Evolutionary conservation across 2,888 invertebrate genomes (phyloP).

Genomic region (Eupeodes latifasciatus): DNA sequence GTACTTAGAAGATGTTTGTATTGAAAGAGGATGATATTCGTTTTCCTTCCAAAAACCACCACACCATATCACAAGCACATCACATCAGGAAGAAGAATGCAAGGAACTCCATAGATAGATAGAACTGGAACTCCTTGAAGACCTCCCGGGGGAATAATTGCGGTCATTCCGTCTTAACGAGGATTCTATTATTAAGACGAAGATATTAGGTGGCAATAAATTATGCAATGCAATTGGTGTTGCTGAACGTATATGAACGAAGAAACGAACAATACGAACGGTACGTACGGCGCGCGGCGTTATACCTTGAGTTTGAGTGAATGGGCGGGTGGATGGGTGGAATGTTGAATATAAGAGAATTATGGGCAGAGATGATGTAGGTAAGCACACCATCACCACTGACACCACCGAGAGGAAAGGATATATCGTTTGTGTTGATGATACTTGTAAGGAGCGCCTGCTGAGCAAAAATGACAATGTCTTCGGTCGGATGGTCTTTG

Average conservation of each 20-base stretch:
- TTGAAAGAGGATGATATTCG: slow-evolving; percentile 30
- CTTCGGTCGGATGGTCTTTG: slow-evolving; percentile 4
- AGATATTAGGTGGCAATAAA: slow-evolving; percentile 73
- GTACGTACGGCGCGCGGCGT: not conserved
- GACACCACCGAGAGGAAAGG: slow-evolving; percentile 36
- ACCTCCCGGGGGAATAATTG: slow-evolving; percentile 71
- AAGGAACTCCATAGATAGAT: not conserved
- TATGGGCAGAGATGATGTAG: slow-evolving; percentile 2
- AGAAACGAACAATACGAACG: too few species aligned
- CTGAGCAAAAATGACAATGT: slow-evolving; percentile 33
- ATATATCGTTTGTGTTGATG: slow-evolving; percentile 44
- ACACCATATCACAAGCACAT: slow-evolving; percentile 5
- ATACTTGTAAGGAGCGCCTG: slow-evolving; percentile 48
- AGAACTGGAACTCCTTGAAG: not conserved
- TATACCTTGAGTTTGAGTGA: slow-evolving; percentile 23
- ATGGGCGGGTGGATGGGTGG: not conserved
- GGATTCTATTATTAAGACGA: slow-evolving; percentile 75
- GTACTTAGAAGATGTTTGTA: slow-evolving; percentile 60
- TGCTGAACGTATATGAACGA: not conserved
- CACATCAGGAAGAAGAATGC: not conserved
- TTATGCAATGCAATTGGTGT: slow-evolving; percentile 74
- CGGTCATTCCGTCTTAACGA: slow-evolving; percentile 75
- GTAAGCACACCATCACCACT: too few species aligned
- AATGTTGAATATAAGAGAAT: not conserved
- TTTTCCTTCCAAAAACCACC: slow-evolving; percentile 5